Percentiles rank a stretch among this genome's conserved stretches.
Conservation (phyloP, 2,888 invertebrate genomes). For the Drosophila kambysellisi region DNA sequence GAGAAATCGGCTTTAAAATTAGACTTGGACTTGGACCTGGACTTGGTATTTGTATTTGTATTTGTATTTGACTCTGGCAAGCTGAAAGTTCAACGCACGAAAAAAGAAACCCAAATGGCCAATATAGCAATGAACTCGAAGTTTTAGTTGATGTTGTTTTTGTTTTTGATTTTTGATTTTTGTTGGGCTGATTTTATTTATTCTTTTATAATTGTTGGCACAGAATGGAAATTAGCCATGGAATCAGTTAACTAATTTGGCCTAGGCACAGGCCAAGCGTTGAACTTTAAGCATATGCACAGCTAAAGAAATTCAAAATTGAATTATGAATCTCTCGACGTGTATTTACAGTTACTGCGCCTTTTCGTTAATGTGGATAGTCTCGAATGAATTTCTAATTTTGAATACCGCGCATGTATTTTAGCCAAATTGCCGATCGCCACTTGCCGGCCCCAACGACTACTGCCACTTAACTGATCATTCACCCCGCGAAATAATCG, state of each 20-base stretch:
- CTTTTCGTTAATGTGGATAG: not conserved
- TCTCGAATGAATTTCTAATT: slow-evolving; percentile 18
- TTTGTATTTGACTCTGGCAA: slow-evolving; percentile 27
- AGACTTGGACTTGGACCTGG: slow-evolving; percentile 15
- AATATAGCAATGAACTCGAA: slow-evolving; percentile 29
- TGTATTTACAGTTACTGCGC: slow-evolving; percentile 47
- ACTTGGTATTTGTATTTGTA: slow-evolving; percentile 19
- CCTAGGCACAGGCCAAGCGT: slow-evolving; percentile 39
- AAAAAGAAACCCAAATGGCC: slow-evolving; percentile 24
- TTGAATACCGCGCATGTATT: slow-evolving; percentile 13
- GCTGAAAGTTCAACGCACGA: slow-evolving; percentile 77
- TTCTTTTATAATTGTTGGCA: slow-evolving; percentile 21
- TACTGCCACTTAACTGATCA: slow-evolving; percentile 69
- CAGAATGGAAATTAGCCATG: slow-evolving; percentile 62
- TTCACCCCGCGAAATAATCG: slow-evolving; percentile 58
- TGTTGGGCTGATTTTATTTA: not conserved
- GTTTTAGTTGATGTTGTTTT: slow-evolving; percentile 12
- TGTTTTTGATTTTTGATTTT: not conserved
- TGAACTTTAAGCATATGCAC: slow-evolving; percentile 54
- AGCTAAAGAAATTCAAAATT: slow-evolving; percentile 43
- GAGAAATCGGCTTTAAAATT: slow-evolving; percentile 42
- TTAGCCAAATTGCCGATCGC: slow-evolving; percentile 28
- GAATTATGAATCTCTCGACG: slow-evolving; percentile 45
- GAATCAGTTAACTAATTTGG: slow-evolving; percentile 53
- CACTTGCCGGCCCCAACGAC: slow-evolving; percentile 34